phyloP scores from a whole-genome alignment of 2,888 invertebrate genomes.

The Lordiphosa andalusiaca region DNA sequence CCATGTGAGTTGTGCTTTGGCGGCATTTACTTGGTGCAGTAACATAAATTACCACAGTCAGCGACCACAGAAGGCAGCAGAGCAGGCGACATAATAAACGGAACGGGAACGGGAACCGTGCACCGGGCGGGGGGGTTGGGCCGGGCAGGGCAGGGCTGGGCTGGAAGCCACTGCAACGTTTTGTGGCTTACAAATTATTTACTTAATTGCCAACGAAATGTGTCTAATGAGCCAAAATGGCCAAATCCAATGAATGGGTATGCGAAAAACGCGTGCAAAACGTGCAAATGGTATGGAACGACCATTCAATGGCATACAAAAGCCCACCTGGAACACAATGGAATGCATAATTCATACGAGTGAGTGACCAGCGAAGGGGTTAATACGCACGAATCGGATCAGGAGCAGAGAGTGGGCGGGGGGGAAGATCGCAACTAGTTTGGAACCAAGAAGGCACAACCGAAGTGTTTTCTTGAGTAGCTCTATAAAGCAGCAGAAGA shows the following conservation, averaged over 20 bases:
- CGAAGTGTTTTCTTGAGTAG: no score
- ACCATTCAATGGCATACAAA: no score
- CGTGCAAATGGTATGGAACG: no score
- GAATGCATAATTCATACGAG: no score
- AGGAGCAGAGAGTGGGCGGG: no score
- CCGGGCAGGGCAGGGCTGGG: no score
- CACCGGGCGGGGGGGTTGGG: conserved; percentile 24
- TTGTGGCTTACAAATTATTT: conserved; percentile 75
- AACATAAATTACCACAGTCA: conserved; percentile 67
- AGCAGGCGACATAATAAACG: conserved; percentile 42
- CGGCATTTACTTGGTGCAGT: conserved; percentile 72
- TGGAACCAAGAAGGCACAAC: no score
- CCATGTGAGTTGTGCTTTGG: conserved; percentile 52
- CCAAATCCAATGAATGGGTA: conserved; percentile 59
- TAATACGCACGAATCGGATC: no score
- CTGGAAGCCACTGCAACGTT: conserved; percentile 57
- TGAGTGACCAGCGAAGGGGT: no score
- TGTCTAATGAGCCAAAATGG: conserved; percentile 74
- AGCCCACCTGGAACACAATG: no score
- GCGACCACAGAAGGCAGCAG: conserved; percentile 50
- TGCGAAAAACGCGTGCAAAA: conserved; percentile 30
- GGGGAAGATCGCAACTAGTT: no score
- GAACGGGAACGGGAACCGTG: conserved; percentile 36
- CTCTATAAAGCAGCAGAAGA: no score
- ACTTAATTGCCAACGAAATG: conserved; percentile 77